Evolutionary conservation across 2,113 vertebrate genomes (phyloP), one percentile per base, ranked within the genome.

Genomic region (Eublepharis macularius): DNA sequence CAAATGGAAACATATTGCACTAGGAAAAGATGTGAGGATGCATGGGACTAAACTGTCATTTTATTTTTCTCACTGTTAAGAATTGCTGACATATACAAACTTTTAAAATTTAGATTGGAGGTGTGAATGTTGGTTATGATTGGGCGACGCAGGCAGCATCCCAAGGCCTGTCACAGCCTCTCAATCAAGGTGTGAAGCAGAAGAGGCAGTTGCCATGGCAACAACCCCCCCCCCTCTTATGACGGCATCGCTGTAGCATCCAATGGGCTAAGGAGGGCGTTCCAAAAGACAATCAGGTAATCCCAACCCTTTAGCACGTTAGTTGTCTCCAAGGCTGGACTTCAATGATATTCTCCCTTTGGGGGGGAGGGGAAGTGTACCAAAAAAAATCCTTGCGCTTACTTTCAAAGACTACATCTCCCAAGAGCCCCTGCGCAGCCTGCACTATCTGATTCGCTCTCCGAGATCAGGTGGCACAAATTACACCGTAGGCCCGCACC

Each of bases 401-500:
- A 51, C 10, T 19, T 26, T 10, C 26, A 70, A 36, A 41, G 17
- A 84, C 91, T 86, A 83, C 81, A 36, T 0, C 11, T 36, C 74
- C 87, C 74, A 74, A 41, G n/a, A 76, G 17, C 63, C 83, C 41
- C 10, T 72, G 63, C 85, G 77, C 17, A 10, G 13, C 2, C 1
- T 1, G 11, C 8, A 9, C 4, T 6, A 9, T 3, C 45, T 4
- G 3, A 86, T 86, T 86, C 70, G 84, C 19, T 47, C 17, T 6
- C n/a, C 8, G n/a, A 5, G 11, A 0, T 0, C 86, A 81, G 4
- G 70, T 14, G 84, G 63, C n/a, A 13, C 45, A 49, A 34, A 39
- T 6, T 12, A 17, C 24, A 6, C 36, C 29, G 4, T 0, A 10
- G 0, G 2, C 13, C n/a, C 19, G 1, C 4, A 3, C 1, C 6